A percentile compares a stretch with the other conserved stretches of the same genome.
Conservation (phyloP, 2,888 invertebrate genomes). For the Drosophila paramelanica region DNA sequence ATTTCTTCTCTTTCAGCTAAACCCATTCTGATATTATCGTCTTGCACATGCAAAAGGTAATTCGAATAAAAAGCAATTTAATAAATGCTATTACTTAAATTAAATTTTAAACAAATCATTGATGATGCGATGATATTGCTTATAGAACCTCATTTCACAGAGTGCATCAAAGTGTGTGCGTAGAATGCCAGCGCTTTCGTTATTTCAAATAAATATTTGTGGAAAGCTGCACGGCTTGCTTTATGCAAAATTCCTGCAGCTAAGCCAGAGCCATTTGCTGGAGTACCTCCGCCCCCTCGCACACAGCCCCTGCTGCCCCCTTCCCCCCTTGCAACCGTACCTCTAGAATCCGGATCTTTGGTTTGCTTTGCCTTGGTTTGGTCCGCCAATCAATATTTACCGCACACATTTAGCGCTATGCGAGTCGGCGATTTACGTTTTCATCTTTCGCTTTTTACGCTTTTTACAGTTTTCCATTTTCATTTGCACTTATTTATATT, state of each 20-base stretch:
- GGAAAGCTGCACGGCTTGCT: conserved; percentile 2
- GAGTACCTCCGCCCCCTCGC: background rate
- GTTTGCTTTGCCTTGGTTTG: conserved; percentile 15
- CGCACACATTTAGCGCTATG: conserved; percentile 67
- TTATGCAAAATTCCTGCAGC: conserved; percentile 2
- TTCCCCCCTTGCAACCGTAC: background rate
- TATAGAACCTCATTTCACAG: conserved; percentile 18
- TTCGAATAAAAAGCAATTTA: background rate
- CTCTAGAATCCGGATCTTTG: conserved; percentile 5
- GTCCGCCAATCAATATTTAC: conserved; percentile 66
- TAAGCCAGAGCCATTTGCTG: conserved; percentile 1
- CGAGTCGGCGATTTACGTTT: conserved; percentile 66
- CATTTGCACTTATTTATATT: conserved; percentile 76
- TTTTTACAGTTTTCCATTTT: conserved; percentile 48
- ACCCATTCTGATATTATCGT: conserved; percentile 23
- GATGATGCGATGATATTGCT: conserved; percentile 8
- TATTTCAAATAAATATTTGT: conserved; percentile 53
- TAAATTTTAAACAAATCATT: background rate
- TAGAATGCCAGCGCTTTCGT: conserved; percentile 30
- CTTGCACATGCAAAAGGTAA: conserved; percentile 29
- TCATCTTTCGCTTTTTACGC: conserved; percentile 53
- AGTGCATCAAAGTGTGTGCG: conserved; percentile 29
- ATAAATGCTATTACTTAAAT: background rate
- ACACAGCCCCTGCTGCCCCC: no score
- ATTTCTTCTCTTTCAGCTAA: conserved; percentile 25